These are phyloP conservation scores for Bolborhynchus lineola DNA, from an alignment of 2,113 vertebrate species.

Conservation along the genomic window DNA sequence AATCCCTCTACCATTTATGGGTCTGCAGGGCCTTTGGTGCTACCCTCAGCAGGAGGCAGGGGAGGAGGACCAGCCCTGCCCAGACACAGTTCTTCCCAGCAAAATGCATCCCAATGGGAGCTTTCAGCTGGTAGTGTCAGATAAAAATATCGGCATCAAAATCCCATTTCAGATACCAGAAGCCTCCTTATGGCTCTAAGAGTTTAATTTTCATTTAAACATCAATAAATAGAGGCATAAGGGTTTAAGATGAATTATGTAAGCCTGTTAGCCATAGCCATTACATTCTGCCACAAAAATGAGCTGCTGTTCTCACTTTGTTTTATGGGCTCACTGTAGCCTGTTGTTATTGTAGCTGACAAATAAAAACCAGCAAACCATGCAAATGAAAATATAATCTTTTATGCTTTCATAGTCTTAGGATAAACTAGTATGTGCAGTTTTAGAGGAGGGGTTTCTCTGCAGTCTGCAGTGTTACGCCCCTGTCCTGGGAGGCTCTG, in stretches of 20 bases:
- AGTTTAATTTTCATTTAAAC: conserved; percentile 80
- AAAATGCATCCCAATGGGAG: not conserved
- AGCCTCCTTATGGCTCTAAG: conserved; percentile 67
- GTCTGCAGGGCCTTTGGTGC: not conserved
- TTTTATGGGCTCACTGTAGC: conserved; percentile 74
- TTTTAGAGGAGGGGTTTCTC: conserved; percentile 2
- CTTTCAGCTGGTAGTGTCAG: not conserved
- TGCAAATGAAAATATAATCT: conserved; percentile 78
- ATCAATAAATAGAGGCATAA: conserved; percentile 75
- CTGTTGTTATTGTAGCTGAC: conserved; percentile 75
- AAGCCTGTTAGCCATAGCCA: conserved; percentile 73
- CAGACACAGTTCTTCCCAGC: not conserved
- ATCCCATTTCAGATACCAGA: conserved; percentile 56
- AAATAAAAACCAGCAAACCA: conserved; percentile 79
- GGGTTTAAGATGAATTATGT: conserved; percentile 77
- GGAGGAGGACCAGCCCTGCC: not conserved
- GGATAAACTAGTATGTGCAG: conserved; percentile 27
- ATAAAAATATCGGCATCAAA: conserved; percentile 37
- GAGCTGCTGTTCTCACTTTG: conserved; percentile 79
- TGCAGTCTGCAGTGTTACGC: not conserved
- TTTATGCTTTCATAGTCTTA: conserved; percentile 66
- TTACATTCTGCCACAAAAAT: conserved; percentile 74
- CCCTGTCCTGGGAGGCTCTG: not conserved
- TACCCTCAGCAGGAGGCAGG: not conserved
- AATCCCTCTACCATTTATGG: not conserved